phyloP scores from a whole-genome alignment of 2,113 vertebrate species.

The Tychaedon coryphoeus region DNA sequence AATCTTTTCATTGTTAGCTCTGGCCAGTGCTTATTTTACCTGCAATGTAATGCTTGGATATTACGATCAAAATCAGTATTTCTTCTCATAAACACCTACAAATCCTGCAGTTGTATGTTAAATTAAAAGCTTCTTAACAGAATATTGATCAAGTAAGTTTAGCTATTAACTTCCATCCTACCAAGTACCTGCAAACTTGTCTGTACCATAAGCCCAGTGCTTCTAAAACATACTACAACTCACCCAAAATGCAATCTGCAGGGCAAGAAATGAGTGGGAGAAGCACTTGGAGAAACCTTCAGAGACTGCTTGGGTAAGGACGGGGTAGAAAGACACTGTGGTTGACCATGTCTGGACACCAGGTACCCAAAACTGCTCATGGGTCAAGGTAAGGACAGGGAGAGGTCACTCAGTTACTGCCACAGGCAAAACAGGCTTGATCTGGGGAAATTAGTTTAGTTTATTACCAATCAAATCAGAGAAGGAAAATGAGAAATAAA shows the following conservation, averaged over 20 bases:
- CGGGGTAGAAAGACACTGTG: rapidly evolving
- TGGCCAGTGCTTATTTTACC: not conserved
- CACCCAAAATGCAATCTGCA: not conserved
- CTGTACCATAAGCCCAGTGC: not conserved
- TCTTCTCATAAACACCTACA: not conserved
- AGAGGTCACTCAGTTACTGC: not conserved
- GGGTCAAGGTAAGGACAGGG: too few relatives aligned
- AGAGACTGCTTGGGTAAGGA: not conserved
- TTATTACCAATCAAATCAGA: not conserved
- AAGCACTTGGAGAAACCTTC: not conserved
- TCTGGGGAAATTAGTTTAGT: not conserved
- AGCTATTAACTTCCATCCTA: not conserved
- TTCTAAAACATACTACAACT: not conserved
- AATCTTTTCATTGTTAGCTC: not conserved
- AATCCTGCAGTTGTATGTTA: not conserved
- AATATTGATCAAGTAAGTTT: not conserved
- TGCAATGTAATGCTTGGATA: not conserved
- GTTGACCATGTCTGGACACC: not conserved
- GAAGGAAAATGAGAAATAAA: not conserved
- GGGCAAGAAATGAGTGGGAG: not conserved
- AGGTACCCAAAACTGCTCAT: not conserved
- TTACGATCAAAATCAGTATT: not conserved
- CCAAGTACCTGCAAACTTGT: not conserved
- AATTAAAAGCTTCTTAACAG: not conserved
- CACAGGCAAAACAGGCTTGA: not conserved